phyloP scores from a whole-genome alignment of 92 coral and sea anemone genomes.

The Diadumene lineata region DNA sequence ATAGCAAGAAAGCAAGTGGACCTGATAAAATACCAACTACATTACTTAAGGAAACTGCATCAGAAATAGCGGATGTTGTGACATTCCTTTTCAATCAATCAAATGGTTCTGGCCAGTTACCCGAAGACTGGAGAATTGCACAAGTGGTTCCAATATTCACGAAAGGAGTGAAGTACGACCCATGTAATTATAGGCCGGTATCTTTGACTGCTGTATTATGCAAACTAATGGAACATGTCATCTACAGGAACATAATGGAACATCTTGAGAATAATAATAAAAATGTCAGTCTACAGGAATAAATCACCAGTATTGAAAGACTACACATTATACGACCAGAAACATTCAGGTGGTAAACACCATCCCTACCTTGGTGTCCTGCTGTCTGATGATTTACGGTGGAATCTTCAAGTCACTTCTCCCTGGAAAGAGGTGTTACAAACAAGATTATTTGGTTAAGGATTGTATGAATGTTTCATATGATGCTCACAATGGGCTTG shows the following conservation, averaged over 20 bases:
- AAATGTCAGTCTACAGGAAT: slow-evolving; percentile 21
- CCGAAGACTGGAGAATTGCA: slow-evolving; percentile 39
- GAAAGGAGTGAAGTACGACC: slow-evolving; percentile 24
- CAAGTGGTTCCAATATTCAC: slow-evolving; percentile 15
- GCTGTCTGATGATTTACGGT: slow-evolving; percentile 23
- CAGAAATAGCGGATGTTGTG: slow-evolving; percentile 11
- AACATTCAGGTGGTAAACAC: slow-evolving; percentile 22
- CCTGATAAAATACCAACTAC: slow-evolving; percentile 23
- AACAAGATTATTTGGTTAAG: too few species aligned
- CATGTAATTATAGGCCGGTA: slow-evolving; percentile 40
- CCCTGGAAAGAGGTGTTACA: too few species aligned
- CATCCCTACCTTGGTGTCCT: slow-evolving; percentile 45
- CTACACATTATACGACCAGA: slow-evolving; percentile 19
- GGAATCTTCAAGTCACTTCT: slow-evolving; percentile 39
- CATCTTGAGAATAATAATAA: slow-evolving; percentile 34
- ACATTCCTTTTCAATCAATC: not conserved
- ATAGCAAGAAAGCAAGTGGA: slow-evolving; percentile 29
- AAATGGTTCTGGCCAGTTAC: slow-evolving; percentile 28
- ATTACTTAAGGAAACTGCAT: slow-evolving; percentile 21
- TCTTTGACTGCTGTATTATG: slow-evolving; percentile 49
- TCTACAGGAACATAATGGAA: slow-evolving; percentile 27
- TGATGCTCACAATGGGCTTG: too few species aligned
- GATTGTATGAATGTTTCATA: too few species aligned
- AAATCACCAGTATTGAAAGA: slow-evolving; percentile 14
- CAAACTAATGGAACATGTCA: slow-evolving; percentile 48